Evolutionary conservation across 2,113 vertebrate species (phyloP).

Genomic region (Otolemur garnettii): DNA sequence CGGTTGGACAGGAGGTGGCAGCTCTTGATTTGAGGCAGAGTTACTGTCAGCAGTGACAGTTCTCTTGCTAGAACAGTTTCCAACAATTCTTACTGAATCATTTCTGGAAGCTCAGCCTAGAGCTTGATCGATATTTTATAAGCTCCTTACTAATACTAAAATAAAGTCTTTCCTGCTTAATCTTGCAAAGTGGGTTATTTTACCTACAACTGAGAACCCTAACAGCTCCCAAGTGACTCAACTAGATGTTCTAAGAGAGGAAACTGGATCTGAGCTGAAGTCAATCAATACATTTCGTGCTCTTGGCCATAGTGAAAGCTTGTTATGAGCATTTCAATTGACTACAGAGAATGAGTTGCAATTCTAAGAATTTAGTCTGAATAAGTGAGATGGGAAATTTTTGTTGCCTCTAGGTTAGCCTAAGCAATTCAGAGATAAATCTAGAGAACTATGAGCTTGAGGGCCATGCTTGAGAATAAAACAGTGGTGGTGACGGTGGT

Average conservation of each 20-base stretch:
- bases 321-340: background rate
- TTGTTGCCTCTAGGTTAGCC: background rate
- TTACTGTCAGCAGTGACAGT: background rate
- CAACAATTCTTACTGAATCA: background rate
- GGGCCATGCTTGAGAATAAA: background rate
- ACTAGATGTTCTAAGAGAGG: background rate
- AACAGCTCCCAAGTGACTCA: background rate
- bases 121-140: background rate
- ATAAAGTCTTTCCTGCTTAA: background rate
- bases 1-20: no score
- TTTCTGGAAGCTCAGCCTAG: background rate
- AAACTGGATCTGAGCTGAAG: background rate
- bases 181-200: background rate
- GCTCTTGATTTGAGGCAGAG: background rate
- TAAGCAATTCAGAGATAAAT: background rate
- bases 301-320: background rate
- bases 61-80: background rate
- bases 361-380: constrained; percentile 19
- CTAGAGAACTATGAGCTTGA: background rate
- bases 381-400: background rate
- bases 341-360: background rate
- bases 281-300: background rate
- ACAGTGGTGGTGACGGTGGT: background rate
- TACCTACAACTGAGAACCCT: background rate
- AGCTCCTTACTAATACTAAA: background rate